Percentiles rank a stretch among this genome's conserved stretches.
phyloP scores from a whole-genome alignment of 1,140 invertebrate genomes.

The Meloidogyne exigua region DNA sequence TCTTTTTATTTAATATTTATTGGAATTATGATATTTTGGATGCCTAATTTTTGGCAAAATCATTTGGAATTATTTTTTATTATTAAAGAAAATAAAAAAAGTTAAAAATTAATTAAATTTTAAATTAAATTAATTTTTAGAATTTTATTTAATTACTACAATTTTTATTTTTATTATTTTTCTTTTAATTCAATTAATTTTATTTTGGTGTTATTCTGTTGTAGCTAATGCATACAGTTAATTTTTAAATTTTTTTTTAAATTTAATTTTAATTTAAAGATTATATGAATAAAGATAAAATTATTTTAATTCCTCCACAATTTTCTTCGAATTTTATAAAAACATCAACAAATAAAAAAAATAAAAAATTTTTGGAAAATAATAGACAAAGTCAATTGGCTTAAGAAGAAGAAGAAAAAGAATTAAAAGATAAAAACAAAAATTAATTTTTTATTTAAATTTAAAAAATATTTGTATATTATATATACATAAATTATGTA shows the following conservation, averaged over 20 bases:
- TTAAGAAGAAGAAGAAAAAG: neutral
- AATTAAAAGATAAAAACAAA: neutral
- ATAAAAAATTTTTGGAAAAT: neutral
- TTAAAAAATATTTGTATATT: too few species aligned
- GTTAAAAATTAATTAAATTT: neutral
- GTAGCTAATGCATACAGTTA: constrained; percentile 4
- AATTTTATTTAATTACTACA: neutral
- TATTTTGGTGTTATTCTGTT: neutral
- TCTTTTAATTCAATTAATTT: neutral
- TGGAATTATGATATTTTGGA: neutral
- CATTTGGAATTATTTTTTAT: constrained; percentile 3
- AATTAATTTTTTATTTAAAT: too few species aligned
- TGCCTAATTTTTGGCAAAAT: neutral
- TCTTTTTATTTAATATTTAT: neutral
- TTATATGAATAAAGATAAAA: constrained; percentile 10
- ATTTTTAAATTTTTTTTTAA: neutral
- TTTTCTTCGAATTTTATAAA: neutral
- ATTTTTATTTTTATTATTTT: neutral
- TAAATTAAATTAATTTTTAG: neutral
- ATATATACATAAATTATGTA: too few species aligned
- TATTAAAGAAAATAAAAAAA: neutral
- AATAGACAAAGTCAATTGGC: neutral
- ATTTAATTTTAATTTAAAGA: neutral
- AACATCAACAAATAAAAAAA: neutral
- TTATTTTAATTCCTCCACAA: constrained; percentile 8